phyloP scores from a whole-genome alignment of 2,797 vertebrate species.

The Cuniculus paca region DNA sequence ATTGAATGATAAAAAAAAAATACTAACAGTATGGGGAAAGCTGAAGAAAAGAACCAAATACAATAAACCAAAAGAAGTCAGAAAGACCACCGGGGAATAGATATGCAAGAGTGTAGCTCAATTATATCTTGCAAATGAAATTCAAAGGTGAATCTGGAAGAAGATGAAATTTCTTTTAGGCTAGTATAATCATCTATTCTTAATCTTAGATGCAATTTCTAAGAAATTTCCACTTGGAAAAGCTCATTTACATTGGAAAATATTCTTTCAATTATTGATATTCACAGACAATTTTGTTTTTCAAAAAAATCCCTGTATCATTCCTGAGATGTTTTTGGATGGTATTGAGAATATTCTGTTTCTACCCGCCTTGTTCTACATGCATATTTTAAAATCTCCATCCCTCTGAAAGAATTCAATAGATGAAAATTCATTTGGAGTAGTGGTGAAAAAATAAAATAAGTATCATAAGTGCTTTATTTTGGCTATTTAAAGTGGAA shows the following conservation, averaged over 20 bases:
- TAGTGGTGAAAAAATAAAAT: conserved; percentile 14
- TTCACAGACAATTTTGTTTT: conserved; percentile 13
- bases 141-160: neutral
- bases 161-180: neutral
- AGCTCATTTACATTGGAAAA: neutral
- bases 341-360: neutral
- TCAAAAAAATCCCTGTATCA: neutral
- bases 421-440: neutral
- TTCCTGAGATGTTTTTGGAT: neutral
- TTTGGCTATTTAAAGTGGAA: conserved; percentile 5
- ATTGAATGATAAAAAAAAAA: neutral
- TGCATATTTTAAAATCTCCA: conserved; percentile 34
- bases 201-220: neutral
- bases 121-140: neutral
- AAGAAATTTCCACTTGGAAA: conserved; percentile 21
- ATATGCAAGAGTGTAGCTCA: neutral
- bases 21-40: neutral
- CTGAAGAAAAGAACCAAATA: neutral
- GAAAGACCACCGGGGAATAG: neutral
- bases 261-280: conserved; percentile 41
- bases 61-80: neutral
- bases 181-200: neutral
- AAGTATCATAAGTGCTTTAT: conserved; percentile 58
- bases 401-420: neutral
- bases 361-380: neutral